Evolutionary conservation across 2,888 invertebrate species (phyloP).

Genomic region (Neelides folsomi): DNA sequence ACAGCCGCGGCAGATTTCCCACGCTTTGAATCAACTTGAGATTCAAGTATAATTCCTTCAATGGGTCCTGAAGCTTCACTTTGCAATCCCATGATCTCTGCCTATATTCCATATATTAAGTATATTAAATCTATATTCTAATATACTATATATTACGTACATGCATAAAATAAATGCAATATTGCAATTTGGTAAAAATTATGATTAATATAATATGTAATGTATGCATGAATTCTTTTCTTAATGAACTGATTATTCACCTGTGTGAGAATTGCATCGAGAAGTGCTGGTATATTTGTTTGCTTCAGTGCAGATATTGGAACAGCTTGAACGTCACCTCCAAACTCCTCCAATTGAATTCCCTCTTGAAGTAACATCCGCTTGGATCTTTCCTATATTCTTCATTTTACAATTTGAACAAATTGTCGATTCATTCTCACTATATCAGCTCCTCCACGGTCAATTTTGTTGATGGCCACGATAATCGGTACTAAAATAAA

Average conservation of each 20-base stretch:
- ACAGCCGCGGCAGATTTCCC: slow-evolving; percentile 55
- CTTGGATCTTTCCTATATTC: slow-evolving; percentile 56
- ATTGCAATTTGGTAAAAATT: no score
- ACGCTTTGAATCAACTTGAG: slow-evolving; percentile 52
- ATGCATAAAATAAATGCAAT: no score
- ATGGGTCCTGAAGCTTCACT: slow-evolving; percentile 70
- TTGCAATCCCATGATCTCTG: slow-evolving; percentile 73
- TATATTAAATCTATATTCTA: no score
- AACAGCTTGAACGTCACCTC: slow-evolving; percentile 84
- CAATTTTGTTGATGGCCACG: slow-evolving; percentile 96
- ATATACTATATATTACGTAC: no score
- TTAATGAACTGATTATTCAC: slow-evolving; percentile 42
- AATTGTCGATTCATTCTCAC: slow-evolving; percentile 43
- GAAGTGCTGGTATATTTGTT: slow-evolving; percentile 59
- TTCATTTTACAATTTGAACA: slow-evolving; percentile 2
- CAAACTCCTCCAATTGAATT: slow-evolving; percentile 68
- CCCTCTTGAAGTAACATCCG: slow-evolving; percentile 62
- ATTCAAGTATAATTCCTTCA: slow-evolving; percentile 84
- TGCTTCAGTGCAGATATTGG: slow-evolving; percentile 80
- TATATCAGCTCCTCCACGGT: slow-evolving; percentile 77
- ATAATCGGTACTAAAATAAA: slow-evolving; percentile 66
- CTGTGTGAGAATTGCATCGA: slow-evolving; percentile 60
- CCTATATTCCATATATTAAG: slow-evolving; percentile 47
- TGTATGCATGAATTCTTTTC: no score
- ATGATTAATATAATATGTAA: no score